Conservation (phyloP, 2,888 invertebrate genomes). For the Pheosia gnoma region DNA sequence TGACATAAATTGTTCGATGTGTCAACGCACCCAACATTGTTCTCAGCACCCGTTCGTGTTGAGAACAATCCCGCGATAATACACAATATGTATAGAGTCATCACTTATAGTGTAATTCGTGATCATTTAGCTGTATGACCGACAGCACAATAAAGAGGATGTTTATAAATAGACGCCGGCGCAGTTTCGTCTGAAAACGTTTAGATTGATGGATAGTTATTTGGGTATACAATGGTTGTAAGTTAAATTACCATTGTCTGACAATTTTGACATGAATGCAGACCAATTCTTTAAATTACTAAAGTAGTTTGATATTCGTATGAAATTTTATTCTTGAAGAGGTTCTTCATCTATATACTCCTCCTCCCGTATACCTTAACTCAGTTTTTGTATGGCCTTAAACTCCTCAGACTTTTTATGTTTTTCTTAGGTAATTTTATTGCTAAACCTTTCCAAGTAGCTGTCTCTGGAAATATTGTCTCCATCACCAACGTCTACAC, state of each 20-base stretch:
- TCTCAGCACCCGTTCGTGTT: conserved; percentile 26
- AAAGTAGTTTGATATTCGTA: too few relatives aligned
- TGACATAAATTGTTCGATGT: conserved; percentile 53
- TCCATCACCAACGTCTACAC: too few relatives aligned
- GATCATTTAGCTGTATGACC: conserved; percentile 14
- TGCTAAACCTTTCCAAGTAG: too few relatives aligned
- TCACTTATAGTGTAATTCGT: conserved; percentile 17
- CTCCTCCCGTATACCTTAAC: too few relatives aligned
- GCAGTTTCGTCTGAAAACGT: neutral
- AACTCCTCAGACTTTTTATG: too few relatives aligned
- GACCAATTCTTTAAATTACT: too few relatives aligned
- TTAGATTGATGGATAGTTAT: neutral
- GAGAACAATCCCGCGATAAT: conserved; percentile 31
- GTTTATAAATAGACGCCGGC: conserved; percentile 1
- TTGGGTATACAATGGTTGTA: neutral
- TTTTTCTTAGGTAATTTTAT: too few relatives aligned
- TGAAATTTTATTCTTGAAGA: too few relatives aligned
- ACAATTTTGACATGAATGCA: too few relatives aligned
- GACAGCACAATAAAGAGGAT: conserved; percentile 1
- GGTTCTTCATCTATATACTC: too few relatives aligned
- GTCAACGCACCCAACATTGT: conserved; percentile 45
- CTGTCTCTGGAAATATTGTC: too few relatives aligned
- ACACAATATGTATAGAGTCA: conserved; percentile 20
- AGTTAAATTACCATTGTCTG: neutral
- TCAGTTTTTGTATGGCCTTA: too few relatives aligned